phyloP scores from a whole-genome alignment of 2,888 invertebrate species.

The Oxytorus armatus region DNA sequence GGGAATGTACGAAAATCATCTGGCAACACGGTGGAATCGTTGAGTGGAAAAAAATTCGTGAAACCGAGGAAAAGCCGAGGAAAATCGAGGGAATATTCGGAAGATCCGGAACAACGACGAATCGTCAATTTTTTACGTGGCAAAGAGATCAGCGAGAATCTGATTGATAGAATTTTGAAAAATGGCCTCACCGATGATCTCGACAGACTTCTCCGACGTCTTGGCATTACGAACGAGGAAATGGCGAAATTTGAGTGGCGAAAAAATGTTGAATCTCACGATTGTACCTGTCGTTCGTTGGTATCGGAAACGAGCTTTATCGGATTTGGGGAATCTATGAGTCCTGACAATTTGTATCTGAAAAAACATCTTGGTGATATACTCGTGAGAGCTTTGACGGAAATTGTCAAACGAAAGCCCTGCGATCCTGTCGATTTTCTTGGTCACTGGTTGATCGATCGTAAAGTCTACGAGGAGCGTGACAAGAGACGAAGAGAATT shows the following conservation, averaged over 20 bases:
- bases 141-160: conserved; percentile 44
- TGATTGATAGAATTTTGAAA: conserved; percentile 38
- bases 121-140: conserved; percentile 36
- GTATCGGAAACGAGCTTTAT: not conserved
- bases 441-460: conserved; percentile 85
- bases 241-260: conserved; percentile 24
- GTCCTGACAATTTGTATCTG: conserved; percentile 43
- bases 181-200: conserved; percentile 30
- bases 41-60: not conserved
- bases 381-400: conserved; percentile 81
- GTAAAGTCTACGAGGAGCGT: conserved; percentile 83
- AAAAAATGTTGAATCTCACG: conserved; percentile 20
- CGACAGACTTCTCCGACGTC: conserved; percentile 27
- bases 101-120: conserved; percentile 27
- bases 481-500: conserved; percentile 51
- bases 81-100: conserved; percentile 4
- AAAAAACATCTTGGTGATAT: conserved; percentile 42
- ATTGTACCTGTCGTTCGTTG: not conserved
- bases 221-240: conserved; percentile 39
- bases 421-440: conserved; percentile 85
- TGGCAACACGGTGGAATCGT: not conserved
- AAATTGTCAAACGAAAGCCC: conserved; percentile 84
- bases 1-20: conserved; percentile 11
- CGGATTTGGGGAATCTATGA: conserved; percentile 12
- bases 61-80: not conserved